phyloP scores from a whole-genome alignment of 1,140 invertebrate genomes.

The Varroa destructor region DNA sequence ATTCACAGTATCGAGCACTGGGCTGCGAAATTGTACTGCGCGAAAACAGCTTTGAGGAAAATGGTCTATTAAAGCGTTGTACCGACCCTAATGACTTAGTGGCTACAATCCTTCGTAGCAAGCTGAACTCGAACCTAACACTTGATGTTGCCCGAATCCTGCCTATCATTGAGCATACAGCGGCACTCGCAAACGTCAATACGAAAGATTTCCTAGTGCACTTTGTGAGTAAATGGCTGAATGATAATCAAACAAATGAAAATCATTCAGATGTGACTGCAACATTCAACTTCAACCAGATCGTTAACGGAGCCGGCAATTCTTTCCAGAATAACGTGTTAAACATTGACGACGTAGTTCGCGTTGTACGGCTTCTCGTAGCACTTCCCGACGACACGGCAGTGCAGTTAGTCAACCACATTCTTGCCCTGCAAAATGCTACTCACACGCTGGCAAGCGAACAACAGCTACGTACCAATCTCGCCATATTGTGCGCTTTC shows the following conservation, averaged over 20 bases:
- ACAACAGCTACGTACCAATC: conserved; percentile 10
- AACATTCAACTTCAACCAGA: conserved; percentile 27
- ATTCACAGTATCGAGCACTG: conserved; percentile 14
- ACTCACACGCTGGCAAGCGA: neutral
- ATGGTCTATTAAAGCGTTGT: neutral
- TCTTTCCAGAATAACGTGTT: neutral
- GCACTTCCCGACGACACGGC: conserved; percentile 13
- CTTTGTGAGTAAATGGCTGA: conserved; percentile 6
- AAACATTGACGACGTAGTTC: conserved; percentile 7
- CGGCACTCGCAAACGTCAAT: conserved; percentile 6
- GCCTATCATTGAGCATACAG: conserved; percentile 10
- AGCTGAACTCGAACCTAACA: neutral
- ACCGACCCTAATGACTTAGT: conserved; percentile 16
- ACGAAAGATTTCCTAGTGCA: conserved; percentile 10
- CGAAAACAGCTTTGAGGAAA: conserved; percentile 24
- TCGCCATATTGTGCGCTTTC: conserved; percentile 10
- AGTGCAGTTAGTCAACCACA: conserved; percentile 3
- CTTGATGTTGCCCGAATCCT: neutral
- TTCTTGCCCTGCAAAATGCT: conserved; percentile 1
- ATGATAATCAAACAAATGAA: neutral
- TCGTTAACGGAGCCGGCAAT: neutral
- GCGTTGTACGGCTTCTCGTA: neutral
- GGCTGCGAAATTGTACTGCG: conserved; percentile 18
- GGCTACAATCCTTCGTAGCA: neutral
- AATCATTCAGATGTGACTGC: conserved; percentile 1